These are phyloP conservation scores for Xylota sylvarum DNA, from an alignment of 2,888 invertebrate genomes.

Conservation along the genomic window DNA sequence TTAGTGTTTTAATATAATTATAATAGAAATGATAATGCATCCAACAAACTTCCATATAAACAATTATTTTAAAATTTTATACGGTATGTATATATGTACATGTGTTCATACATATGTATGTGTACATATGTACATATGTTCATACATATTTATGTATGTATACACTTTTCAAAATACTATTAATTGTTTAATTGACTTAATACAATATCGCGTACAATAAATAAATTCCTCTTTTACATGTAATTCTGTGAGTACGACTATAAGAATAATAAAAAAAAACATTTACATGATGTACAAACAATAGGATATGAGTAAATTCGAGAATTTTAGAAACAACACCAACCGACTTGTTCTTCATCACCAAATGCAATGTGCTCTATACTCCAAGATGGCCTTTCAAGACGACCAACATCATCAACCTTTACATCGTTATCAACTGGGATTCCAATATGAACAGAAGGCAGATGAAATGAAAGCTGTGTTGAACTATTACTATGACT, in stretches of 20 bases:
- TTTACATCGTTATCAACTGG: conserved; percentile 86
- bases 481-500: conserved; percentile 78
- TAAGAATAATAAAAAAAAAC: conserved; percentile 11
- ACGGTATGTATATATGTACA: too few species aligned
- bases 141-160: too few species aligned
- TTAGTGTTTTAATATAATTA: too few species aligned
- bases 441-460: conserved; percentile 83
- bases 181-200: background rate
- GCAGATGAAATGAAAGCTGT: conserved; percentile 81
- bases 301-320: background rate
- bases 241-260: background rate
- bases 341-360: conserved; percentile 86
- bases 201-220: conserved; percentile 13
- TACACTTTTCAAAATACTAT: background rate
- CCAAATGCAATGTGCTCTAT: conserved; percentile 89
- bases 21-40: too few species aligned
- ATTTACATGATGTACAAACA: conserved; percentile 11
- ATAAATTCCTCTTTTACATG: conserved; percentile 9
- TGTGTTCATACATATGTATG: background rate
- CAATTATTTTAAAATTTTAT: too few species aligned
- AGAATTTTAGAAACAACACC: conserved; percentile 87
- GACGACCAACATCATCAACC: conserved; percentile 87
- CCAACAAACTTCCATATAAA: too few species aligned
- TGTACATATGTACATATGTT: too few species aligned
- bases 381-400: conserved; percentile 88